Percentiles rank a stretch among this genome's conserved stretches.
phyloP scores from a whole-genome alignment of 2,113 vertebrate species.

The Glaucomys volans region DNA sequence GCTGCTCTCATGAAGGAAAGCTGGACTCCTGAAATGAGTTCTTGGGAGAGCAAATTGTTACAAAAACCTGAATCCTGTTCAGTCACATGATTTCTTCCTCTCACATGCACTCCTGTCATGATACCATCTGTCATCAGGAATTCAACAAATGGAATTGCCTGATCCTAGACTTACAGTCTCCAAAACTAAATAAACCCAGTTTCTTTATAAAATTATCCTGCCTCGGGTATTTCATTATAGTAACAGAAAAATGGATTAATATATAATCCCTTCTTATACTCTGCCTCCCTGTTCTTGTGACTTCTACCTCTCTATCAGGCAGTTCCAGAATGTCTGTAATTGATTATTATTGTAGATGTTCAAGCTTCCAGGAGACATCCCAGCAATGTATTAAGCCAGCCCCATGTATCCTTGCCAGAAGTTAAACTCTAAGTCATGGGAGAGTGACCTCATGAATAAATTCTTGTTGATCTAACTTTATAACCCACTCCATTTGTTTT shows the following conservation, averaged over 20 bases:
- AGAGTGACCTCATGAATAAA: background rate
- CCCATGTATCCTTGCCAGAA: background rate
- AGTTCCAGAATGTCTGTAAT: background rate
- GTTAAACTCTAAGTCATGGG: background rate
- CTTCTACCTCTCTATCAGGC: background rate
- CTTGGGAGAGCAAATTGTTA: background rate
- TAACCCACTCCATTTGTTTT: background rate
- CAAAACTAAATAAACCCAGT: background rate
- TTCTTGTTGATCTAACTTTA: background rate
- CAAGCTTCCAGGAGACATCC: background rate
- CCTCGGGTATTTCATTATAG: background rate
- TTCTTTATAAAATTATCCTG: background rate
- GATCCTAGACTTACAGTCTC: no score
- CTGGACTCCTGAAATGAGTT: background rate
- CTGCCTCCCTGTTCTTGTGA: background rate
- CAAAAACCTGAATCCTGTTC: background rate
- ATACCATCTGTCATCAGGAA: no score
- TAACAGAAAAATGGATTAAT: background rate
- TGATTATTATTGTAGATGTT: background rate
- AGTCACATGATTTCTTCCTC: background rate
- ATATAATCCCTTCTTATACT: background rate
- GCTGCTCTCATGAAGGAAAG: background rate
- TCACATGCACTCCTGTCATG: background rate
- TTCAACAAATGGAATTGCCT: background rate
- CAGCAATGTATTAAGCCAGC: background rate